These are phyloP conservation scores for Venusia cambrica DNA, from an alignment of 2,888 invertebrate species.

Conservation along the genomic window DNA sequence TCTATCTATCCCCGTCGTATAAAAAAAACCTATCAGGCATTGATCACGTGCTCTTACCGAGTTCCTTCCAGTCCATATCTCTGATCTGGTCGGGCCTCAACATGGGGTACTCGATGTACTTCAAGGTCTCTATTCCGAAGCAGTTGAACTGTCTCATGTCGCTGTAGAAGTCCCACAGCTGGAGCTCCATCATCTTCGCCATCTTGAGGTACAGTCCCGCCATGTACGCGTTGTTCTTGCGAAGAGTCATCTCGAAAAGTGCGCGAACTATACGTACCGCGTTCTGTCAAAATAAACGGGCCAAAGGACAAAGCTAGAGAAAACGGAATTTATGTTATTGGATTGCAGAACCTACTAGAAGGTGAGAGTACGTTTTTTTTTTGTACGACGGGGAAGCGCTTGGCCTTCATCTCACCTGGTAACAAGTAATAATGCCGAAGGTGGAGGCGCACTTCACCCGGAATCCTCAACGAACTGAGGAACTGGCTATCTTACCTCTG, in stretches of 20 bases:
- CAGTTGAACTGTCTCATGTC: constrained; percentile 93
- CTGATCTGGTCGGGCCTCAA: constrained; percentile 88
- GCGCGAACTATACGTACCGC: constrained; percentile 94
- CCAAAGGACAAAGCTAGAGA: no score
- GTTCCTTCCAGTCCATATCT: constrained; percentile 93
- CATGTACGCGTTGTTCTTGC: constrained; percentile 94
- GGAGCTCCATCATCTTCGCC: constrained; percentile 95
- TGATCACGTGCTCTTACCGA: constrained; percentile 87
- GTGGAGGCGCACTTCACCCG: no score
- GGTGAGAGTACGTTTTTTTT: no score
- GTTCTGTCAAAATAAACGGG: constrained; percentile 85
- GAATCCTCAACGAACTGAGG: no score
- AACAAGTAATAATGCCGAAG: no score
- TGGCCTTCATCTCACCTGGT: no score
- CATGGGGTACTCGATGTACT: constrained; percentile 89
- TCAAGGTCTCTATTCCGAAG: constrained; percentile 88
- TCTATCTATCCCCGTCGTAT: no score
- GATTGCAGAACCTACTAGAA: no score
- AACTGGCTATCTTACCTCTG: no score
- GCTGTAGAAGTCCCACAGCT: constrained; percentile 93
- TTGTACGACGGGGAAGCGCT: no score
- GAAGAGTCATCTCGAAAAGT: constrained; percentile 95
- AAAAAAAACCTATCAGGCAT: no score
- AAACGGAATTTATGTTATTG: no score
- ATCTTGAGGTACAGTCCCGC: constrained; percentile 91